phyloP scores from a whole-genome alignment of 2,888 invertebrate genomes.

The Caenorhabditis imperialis region DNA sequence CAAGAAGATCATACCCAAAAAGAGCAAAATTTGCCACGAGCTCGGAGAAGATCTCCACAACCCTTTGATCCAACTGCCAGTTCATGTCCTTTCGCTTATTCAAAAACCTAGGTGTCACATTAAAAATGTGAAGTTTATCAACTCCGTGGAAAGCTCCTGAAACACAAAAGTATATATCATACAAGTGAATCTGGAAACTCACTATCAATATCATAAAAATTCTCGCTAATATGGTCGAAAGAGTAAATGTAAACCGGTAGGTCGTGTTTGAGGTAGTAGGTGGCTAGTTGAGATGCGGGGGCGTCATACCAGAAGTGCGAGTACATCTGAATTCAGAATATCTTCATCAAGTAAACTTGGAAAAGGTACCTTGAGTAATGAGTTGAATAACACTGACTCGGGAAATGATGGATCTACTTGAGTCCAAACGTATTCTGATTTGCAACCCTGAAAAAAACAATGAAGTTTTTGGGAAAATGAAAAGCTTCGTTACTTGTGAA shows the following conservation, averaged over 20 bases:
- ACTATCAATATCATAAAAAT: conserved; percentile 77
- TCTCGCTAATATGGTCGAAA: conserved; percentile 78
- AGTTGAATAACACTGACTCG: conserved; percentile 71
- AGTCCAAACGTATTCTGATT: conserved; percentile 77
- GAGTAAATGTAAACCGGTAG: conserved; percentile 77
- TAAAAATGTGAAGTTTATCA: conserved; percentile 78
- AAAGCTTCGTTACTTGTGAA: conserved; percentile 59
- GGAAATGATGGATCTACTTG: conserved; percentile 71
- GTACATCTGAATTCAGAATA: conserved; percentile 74
- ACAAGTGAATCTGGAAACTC: conserved; percentile 12
- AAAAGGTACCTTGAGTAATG: conserved; percentile 75
- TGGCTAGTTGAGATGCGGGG: conserved; percentile 76
- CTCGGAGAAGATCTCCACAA: conserved; percentile 78
- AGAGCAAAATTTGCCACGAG: conserved; percentile 76
- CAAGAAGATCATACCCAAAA: conserved; percentile 62
- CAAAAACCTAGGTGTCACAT: conserved; percentile 75
- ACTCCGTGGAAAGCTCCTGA: conserved; percentile 78
- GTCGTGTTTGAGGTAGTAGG: conserved; percentile 70
- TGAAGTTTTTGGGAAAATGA: too few species aligned
- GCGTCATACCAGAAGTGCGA: conserved; percentile 78
- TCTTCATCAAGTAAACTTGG: neutral
- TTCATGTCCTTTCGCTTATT: conserved; percentile 74
- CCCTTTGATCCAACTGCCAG: conserved; percentile 78
- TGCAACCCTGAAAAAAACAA: conserved; percentile 73
- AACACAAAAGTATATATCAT: neutral